A percentile compares a stretch with the other conserved stretches of the same genome.
Evolutionary conservation across 2,113 vertebrate species (phyloP).

Genomic region (Riparia riparia): DNA sequence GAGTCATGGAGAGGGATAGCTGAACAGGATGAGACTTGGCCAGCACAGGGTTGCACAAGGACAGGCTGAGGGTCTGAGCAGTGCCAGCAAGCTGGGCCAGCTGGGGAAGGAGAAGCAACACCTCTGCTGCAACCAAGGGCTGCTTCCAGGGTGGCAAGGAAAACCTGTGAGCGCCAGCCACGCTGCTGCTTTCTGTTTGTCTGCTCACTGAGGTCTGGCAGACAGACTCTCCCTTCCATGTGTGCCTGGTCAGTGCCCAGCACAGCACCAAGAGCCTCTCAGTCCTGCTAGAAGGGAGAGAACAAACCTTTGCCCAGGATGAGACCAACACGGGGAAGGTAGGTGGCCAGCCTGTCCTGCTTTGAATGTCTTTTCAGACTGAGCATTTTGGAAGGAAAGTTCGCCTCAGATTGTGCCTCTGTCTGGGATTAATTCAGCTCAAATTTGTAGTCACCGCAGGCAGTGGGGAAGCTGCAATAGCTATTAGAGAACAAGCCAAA

Average conservation of each 20-base stretch:
- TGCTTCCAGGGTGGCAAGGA: conserved; percentile 34
- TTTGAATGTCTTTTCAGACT: conserved; percentile 22
- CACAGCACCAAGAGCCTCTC: conserved; percentile 16
- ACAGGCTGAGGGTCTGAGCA: conserved; percentile 22
- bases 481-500: conserved; percentile 46
- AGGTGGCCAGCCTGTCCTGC: background rate
- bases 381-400: conserved; percentile 30
- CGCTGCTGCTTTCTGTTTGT: conserved; percentile 25
- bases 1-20: background rate
- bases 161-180: conserved; percentile 9
- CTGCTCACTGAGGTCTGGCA: conserved; percentile 50
- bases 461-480: conserved; percentile 52
- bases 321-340: background rate
- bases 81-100: conserved; percentile 27
- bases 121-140: conserved; percentile 37
- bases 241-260: conserved; percentile 1
- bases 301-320: background rate
- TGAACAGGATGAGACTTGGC: background rate
- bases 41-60: conserved; percentile 54
- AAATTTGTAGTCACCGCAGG: conserved; percentile 45
- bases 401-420: conserved; percentile 34
- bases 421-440: conserved; percentile 65
- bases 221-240: background rate
- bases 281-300: background rate
- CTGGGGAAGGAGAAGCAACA: conserved; percentile 43